Conservation (phyloP, 2,113 vertebrate species). For the Thalassoma bifasciatum region DNA sequence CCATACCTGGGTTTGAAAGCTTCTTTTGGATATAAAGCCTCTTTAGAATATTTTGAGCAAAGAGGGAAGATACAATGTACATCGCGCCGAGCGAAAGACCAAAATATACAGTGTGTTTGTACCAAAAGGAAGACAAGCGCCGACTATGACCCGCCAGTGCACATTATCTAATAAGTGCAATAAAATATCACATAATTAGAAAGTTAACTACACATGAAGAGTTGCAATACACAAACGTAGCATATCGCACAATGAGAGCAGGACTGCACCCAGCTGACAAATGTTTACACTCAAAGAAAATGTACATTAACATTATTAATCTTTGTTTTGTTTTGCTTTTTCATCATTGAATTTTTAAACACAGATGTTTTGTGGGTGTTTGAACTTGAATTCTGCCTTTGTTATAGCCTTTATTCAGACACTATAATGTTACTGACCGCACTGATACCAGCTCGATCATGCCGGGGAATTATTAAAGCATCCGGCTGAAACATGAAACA, state of each 20-base stretch:
- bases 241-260: background rate
- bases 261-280: background rate
- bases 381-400: constrained; percentile 78
- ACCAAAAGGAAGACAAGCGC: background rate
- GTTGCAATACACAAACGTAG: background rate
- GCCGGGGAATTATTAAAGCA: constrained; percentile 52
- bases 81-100: background rate
- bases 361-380: constrained; percentile 22
- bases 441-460: background rate
- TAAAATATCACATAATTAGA: background rate
- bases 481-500: constrained; percentile 51
- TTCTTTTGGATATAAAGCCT: constrained; percentile 7
- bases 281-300: background rate
- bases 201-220: background rate
- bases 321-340: background rate
- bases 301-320: background rate
- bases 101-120: background rate
- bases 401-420: constrained; percentile 9
- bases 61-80: constrained; percentile 9
- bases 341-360: background rate
- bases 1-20: constrained; percentile 61
- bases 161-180: background rate
- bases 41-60: constrained; percentile 2
- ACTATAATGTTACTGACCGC: constrained; percentile 17
- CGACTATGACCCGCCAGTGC: background rate